phyloP scores from a whole-genome alignment of 2,113 vertebrate genomes.

The Ovis aries region ARS-UI_Ramb_v3.0 NC_056063.1:58017501-58018000 shows the following conservation, averaged over 20 bases:
- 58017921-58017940: not conserved
- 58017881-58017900: not conserved
- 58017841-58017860: not conserved
- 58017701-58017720: not conserved
- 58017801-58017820: not conserved
- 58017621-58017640: not conserved
- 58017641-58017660: not conserved
- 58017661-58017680: not conserved
- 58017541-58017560: no score
- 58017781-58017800: not conserved
- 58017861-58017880: not conserved
- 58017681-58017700: not conserved
- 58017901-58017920: not conserved
- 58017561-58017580: no score
- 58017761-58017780: not conserved
- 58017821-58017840: not conserved
- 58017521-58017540: no score
- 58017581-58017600: no score
- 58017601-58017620: no score
- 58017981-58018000: not conserved
- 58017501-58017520: no score
- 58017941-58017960: not conserved
- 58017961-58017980: not conserved
- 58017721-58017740: not conserved
- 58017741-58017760: not conserved